phyloP scores from a whole-genome alignment of 2,113 vertebrate genomes.

The Naja naja region DNA sequence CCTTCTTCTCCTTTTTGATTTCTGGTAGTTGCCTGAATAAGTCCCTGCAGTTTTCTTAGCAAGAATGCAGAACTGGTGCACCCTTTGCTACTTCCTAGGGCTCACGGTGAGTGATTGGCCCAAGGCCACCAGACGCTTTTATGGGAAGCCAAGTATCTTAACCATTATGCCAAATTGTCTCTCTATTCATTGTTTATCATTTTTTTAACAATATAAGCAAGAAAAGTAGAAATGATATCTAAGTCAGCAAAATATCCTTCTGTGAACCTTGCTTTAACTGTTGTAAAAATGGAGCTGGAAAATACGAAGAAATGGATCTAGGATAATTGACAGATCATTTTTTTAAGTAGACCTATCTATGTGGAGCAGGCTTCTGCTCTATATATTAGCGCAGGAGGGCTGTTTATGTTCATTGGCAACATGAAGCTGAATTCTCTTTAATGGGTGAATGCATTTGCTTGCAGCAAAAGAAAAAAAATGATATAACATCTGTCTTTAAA shows the following conservation, averaged over 20 bases:
- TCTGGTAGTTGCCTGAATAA: not conserved
- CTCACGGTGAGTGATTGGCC: not conserved
- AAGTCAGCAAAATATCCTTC: not conserved
- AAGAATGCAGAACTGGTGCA: not conserved
- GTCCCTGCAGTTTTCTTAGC: not conserved
- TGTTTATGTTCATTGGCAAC: accelerated
- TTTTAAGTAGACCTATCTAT: not conserved
- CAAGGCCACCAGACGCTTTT: not conserved
- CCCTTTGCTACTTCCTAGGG: not conserved
- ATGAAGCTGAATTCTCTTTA: conserved; percentile 29
- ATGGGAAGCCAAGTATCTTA: not conserved
- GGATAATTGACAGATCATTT: conserved; percentile 1
- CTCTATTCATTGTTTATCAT: not conserved
- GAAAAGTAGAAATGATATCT: not conserved
- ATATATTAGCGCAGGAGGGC: not conserved
- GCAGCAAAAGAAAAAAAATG: conserved; percentile 20
- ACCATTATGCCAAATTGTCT: not conserved
- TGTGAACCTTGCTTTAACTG: not conserved
- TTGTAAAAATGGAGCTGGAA: conserved; percentile 13
- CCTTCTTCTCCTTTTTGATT: not conserved
- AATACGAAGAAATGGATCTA: not conserved
- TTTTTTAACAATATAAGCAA: conserved; percentile 6
- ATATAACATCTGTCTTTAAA: not conserved
- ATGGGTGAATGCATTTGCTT: not conserved
- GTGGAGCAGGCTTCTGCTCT: not conserved